A percentile compares a stretch with the other conserved stretches of the same genome.
phyloP scores from a whole-genome alignment of 2,888 invertebrate species.

The Lycaena phlaeas region DNA sequence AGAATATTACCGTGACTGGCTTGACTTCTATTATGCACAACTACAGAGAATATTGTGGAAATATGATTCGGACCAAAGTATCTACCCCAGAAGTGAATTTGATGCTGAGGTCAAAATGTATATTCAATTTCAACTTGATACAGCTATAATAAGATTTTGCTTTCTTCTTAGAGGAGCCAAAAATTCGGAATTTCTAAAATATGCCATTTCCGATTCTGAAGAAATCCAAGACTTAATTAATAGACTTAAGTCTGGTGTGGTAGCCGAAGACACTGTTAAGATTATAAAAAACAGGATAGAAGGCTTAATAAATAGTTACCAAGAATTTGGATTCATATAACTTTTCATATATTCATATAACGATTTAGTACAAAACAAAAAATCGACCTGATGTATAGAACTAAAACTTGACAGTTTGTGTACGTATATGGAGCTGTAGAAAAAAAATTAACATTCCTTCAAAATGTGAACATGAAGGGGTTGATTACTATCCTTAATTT shows the following conservation, averaged over 20 bases:
- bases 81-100: constrained; percentile 26
- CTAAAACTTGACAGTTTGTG: too few relatives aligned
- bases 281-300: constrained; percentile 18
- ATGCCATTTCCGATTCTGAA: constrained; percentile 11
- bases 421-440: too few relatives aligned
- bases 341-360: too few relatives aligned
- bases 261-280: constrained; percentile 4
- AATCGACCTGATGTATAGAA: too few relatives aligned
- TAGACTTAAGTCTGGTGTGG: neutral
- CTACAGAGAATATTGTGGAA: constrained; percentile 23
- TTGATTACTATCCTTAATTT: too few relatives aligned
- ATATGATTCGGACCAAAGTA: constrained; percentile 24
- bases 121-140: constrained; percentile 21
- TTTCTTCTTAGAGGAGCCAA: constrained; percentile 21
- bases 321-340: constrained; percentile 20
- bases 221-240: constrained; percentile 1
- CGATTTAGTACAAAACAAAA: too few relatives aligned
- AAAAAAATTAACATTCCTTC: too few relatives aligned
- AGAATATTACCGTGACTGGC: constrained; percentile 25
- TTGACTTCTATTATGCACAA: constrained; percentile 26
- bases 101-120: constrained; percentile 28
- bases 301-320: constrained; percentile 20
- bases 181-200: constrained; percentile 22
- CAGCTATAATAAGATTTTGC: constrained; percentile 16
- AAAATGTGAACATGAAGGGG: too few relatives aligned